Base-by-base conservation (phyloP, 2,797 vertebrate species). In the Numenius phaeopus region DNA sequence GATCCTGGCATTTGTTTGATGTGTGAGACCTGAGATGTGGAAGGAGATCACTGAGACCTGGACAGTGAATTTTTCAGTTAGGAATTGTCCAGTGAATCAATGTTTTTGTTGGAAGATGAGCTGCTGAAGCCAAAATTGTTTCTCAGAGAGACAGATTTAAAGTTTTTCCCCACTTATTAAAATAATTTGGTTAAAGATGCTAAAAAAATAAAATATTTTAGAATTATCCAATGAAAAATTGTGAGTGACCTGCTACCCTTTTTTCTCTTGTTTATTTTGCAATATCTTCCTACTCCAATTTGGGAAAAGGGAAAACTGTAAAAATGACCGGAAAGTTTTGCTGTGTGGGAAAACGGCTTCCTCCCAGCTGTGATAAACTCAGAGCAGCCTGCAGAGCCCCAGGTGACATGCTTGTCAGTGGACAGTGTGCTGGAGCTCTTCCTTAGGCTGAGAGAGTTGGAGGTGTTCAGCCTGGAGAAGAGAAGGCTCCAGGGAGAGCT, bases 341-440 rank as follows among this genome's bases (percentile, higher is more conserved):
- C n/a, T 19, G 2, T 50, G 49, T 62, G 30, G 64, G 34, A 84
- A 81, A 69, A 58, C 3, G 1, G 18, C 34, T 83, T 59, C 20
- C 29, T 87, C 3, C 14, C 40, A 61, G 19, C 57, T 65, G 22
- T 52, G 42, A 55, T 62, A 80, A 75, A 29, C 32, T n/a, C 8
- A 1, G 44, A 66, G 55, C 67, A 59, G 22, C n/a, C 32, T 30
- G 8, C 55, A 83, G 66, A 83, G 57, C 37, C 40, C 16, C 37
- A 17, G 23, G 42, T 44, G 70, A 66, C 49, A 8, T 11, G 12
- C 1, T 0, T 2, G 18, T 11, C n/a, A 9, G 42, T 55, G 12
- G 12, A 7, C 0, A 0, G 3, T 39, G 32, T 30, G 26, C 52
- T 39, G 5, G 20, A 77, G 30, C 49, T 29, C 17, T n/a, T 69